phyloP scores from a whole-genome alignment of 2,113 vertebrate species.

The Apodemus sylvaticus region DNA sequence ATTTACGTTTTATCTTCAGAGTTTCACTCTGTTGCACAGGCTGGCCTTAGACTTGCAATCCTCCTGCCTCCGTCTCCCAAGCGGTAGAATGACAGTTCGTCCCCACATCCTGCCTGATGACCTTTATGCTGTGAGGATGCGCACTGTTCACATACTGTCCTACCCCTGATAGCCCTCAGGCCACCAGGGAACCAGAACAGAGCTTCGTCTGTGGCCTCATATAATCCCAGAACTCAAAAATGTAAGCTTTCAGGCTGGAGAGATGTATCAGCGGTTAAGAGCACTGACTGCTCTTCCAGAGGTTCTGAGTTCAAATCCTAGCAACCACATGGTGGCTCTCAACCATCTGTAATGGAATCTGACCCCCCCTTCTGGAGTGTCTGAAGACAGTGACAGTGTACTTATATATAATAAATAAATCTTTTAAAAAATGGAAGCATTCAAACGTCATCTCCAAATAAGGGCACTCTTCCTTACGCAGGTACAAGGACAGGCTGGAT shows the following conservation, averaged over 20 bases:
- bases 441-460: not conserved
- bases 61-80: not conserved
- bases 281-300: too few species aligned
- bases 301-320: too few species aligned
- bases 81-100: not conserved
- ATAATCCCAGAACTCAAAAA: not conserved
- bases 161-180: accelerated
- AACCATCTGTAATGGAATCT: too few species aligned
- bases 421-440: not conserved
- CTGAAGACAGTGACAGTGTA: too few species aligned
- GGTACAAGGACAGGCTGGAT: accelerated
- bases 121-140: not conserved
- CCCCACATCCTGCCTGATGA: too few species aligned
- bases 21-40: not conserved
- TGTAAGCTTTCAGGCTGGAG: not conserved
- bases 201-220: not conserved
- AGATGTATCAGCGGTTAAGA: too few species aligned
- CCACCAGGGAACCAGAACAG: too few species aligned
- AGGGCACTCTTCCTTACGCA: not conserved
- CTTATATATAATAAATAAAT: too few species aligned
- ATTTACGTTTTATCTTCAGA: not conserved
- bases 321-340: too few species aligned
- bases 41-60: not conserved
- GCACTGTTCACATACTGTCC: accelerated
- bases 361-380: too few species aligned